Evolutionary conservation across 2,113 vertebrate genomes (phyloP), one percentile per base, ranked within the genome.

Genomic region (Chiloscyllium plagiosum): DNA sequence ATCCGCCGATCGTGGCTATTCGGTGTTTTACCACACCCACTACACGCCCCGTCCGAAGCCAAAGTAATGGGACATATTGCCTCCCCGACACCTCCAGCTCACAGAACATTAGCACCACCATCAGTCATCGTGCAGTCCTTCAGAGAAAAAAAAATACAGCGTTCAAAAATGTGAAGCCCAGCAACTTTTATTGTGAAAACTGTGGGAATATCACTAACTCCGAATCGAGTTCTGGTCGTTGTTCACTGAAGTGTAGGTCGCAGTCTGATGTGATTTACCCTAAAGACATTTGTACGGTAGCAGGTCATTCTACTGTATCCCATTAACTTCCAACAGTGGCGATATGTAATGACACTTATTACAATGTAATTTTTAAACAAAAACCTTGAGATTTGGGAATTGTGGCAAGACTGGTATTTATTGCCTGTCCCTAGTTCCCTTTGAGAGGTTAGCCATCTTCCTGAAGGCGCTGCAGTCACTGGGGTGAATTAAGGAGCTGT

Each of bases 61-160:
- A 61, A 19, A 7, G 42, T 37, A 83, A 15, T 2, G 26, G 29
- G 24, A 26, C 22, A 12, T 89, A 24, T 56, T 13, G 47, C 86
- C 26, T 29, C 22, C 86, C 50, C 50, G 1, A 89, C 17, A 68
- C 90, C 61, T 94, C 90, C 33, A 94, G 65, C 65, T 68, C 56
- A 68, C 90, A 42, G 90, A 66, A 66, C 90, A 66, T 94, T 61
- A 68, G 65, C 90, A 68, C 65, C 61, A 20, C n/a, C 90, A 94
- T 37, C 13, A 65, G 90, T 68, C 61, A 68, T 37, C n/a, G 4
- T 19, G 20, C 8, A 37, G 90, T 42, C 20, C 56, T 94, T 68
- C 83, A 24, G 1, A 80, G n/a, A n/a, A n/a, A 80, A 42, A 85
- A 24, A 89, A 89, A 50, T 22, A 56, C 50, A 29, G 50, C 24